Evolutionary conservation across 2,888 invertebrate genomes (phyloP).

Genomic region (Acronicta alni): DNA sequence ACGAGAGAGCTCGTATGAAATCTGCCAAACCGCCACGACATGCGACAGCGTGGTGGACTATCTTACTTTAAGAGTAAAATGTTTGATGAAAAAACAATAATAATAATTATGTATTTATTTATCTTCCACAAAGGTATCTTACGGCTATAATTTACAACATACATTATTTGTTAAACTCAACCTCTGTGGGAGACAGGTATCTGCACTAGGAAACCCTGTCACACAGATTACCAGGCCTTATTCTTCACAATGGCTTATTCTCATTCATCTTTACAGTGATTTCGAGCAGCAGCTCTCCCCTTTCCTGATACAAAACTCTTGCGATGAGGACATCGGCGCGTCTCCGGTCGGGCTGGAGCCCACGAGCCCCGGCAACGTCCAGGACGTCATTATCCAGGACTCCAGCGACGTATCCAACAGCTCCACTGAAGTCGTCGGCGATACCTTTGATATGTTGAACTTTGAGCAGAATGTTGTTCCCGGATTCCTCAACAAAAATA

Average conservation of each 20-base stretch:
- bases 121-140: too few species aligned
- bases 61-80: too few species aligned
- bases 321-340: constrained; percentile 73
- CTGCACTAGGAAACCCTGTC: too few species aligned
- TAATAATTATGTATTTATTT: too few species aligned
- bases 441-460: constrained; percentile 78
- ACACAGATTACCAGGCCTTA: neutral
- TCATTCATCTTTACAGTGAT: constrained; percentile 69
- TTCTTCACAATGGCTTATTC: constrained; percentile 5
- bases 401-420: constrained; percentile 71
- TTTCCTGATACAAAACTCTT: constrained; percentile 84
- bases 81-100: too few species aligned
- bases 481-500: constrained; percentile 81
- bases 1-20: too few species aligned
- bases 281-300: constrained; percentile 90
- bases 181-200: too few species aligned
- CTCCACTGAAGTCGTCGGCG: constrained; percentile 68
- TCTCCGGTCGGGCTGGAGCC: constrained; percentile 67
- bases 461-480: constrained; percentile 85
- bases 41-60: too few species aligned
- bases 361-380: constrained; percentile 71
- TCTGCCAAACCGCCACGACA: too few species aligned
- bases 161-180: too few species aligned
- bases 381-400: constrained; percentile 78
- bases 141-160: too few species aligned